Evolutionary conservation across 53 echinoderm and acorn worm species (phyloP).

Genomic region (Glandiceps talaboti): DNA sequence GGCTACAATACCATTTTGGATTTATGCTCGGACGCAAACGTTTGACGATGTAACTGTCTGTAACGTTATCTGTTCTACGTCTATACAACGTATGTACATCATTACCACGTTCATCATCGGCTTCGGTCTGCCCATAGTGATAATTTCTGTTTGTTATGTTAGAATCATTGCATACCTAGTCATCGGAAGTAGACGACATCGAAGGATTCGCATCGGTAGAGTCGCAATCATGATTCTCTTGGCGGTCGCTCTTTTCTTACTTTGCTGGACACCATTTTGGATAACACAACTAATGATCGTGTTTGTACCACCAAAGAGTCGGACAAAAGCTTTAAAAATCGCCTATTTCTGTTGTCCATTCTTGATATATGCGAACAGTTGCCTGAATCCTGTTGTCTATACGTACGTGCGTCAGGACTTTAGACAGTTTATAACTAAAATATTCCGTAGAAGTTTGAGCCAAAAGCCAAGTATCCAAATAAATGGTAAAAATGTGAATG

Average conservation of each 20-base stretch:
- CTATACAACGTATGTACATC: not conserved
- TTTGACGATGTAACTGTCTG: not conserved
- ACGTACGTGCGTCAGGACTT: slow-evolving; percentile 20
- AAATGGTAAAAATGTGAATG: not conserved
- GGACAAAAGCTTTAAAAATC: slow-evolving; percentile 2
- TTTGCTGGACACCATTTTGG: slow-evolving; percentile 84
- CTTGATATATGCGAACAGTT: slow-evolving; percentile 86
- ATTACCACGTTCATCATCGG: slow-evolving; percentile 56
- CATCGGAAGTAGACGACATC: slow-evolving; percentile 72
- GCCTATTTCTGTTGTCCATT: slow-evolving; percentile 26
- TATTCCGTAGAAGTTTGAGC: not conserved
- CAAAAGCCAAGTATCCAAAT: not conserved
- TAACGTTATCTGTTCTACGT: not conserved
- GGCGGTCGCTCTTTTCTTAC: slow-evolving; percentile 72
- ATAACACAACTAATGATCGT: slow-evolving; percentile 11
- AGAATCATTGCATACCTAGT: slow-evolving; percentile 78
- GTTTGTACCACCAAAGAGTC: not conserved
- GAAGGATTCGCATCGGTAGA: slow-evolving; percentile 85
- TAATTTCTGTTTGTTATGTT: slow-evolving; percentile 79
- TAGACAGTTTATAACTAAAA: not conserved
- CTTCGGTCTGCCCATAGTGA: slow-evolving; percentile 64
- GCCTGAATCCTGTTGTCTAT: slow-evolving; percentile 92
- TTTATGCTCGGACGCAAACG: not conserved
- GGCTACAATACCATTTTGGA: not conserved
- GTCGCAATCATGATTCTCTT: slow-evolving; percentile 94